phyloP scores from a whole-genome alignment of 1,140 invertebrate genomes.

The Antheraea mylitta region DNA sequence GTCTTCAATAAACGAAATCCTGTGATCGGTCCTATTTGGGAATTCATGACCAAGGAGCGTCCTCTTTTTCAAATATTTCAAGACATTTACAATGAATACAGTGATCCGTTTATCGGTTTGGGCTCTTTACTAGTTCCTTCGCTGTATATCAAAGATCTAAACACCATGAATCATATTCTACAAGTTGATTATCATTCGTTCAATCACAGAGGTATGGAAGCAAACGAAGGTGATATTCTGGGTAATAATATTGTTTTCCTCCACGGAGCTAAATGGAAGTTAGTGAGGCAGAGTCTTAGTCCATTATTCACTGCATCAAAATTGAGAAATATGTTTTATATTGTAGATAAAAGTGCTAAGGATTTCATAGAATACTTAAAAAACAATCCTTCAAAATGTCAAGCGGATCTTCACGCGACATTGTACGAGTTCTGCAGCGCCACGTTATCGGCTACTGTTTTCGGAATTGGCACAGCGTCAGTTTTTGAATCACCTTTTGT shows the following conservation, averaged over 20 bases:
- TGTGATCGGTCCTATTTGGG: slow-evolving; percentile 27
- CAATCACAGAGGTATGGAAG: slow-evolving; percentile 62
- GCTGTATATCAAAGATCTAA: slow-evolving; percentile 68
- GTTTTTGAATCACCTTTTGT: slow-evolving; percentile 41
- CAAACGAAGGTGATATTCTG: slow-evolving; percentile 75
- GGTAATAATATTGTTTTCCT: slow-evolving; percentile 74
- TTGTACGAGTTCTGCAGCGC: slow-evolving; percentile 27
- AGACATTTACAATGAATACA: slow-evolving; percentile 36
- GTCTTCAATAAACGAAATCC: slow-evolving; percentile 23
- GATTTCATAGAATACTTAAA: slow-evolving; percentile 43
- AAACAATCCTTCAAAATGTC: slow-evolving; percentile 25
- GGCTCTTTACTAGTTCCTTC: slow-evolving; percentile 56
- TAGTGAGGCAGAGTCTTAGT: slow-evolving; percentile 61
- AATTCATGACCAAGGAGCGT: slow-evolving; percentile 20
- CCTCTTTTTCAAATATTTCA: slow-evolving; percentile 31
- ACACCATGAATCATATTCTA: slow-evolving; percentile 72
- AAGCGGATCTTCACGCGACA: slow-evolving; percentile 21
- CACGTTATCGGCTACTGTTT: slow-evolving; percentile 33
- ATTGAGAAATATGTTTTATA: slow-evolving; percentile 71
- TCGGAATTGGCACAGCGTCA: slow-evolving; percentile 32
- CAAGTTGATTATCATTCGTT: slow-evolving; percentile 74
- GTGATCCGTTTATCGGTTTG: slow-evolving; percentile 45
- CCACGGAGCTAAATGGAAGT: slow-evolving; percentile 59
- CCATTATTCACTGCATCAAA: slow-evolving; percentile 69
- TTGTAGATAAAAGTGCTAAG: slow-evolving; percentile 48